Percentiles rank a stretch among this genome's conserved stretches.
Evolutionary conservation across 2,797 vertebrate genomes (phyloP).

Genomic region (Eulemur coronatus): DNA sequence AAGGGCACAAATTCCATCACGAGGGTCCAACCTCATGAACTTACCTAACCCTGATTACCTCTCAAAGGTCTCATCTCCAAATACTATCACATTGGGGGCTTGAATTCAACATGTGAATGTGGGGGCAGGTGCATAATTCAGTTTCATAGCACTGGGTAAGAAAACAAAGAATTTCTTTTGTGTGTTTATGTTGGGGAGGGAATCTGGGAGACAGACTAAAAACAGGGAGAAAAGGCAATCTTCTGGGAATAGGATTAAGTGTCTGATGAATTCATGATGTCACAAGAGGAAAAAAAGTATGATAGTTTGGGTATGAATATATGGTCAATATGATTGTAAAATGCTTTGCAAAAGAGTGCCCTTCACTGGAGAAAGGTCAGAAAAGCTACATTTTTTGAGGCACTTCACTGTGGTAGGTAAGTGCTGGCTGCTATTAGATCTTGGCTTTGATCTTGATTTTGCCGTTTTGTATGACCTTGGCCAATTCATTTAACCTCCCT

Average conservation of each 20-base stretch:
- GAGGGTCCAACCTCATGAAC: background rate
- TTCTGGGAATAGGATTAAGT: background rate
- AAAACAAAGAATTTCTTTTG: background rate
- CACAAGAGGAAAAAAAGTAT: background rate
- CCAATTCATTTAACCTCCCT: background rate
- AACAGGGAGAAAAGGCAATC: background rate
- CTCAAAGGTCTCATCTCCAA: background rate
- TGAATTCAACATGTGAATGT: background rate
- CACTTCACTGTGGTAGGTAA: background rate
- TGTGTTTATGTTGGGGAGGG: background rate
- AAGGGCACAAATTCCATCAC: background rate
- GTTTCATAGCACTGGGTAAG: background rate
- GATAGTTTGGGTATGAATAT: background rate
- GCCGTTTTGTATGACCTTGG: background rate
- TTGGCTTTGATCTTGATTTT: background rate
- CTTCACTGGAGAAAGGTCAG: background rate
- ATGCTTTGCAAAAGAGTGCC: background rate
- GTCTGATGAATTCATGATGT: background rate
- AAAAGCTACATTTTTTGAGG: background rate
- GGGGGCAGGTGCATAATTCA: background rate
- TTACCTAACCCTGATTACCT: background rate
- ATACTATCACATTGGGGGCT: background rate
- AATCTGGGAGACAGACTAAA: background rate
- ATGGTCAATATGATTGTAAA: background rate
- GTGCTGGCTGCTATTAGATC: background rate